Base-by-base conservation (phyloP, 1,140 invertebrate species). In the Nautilus pompilius region DNA sequence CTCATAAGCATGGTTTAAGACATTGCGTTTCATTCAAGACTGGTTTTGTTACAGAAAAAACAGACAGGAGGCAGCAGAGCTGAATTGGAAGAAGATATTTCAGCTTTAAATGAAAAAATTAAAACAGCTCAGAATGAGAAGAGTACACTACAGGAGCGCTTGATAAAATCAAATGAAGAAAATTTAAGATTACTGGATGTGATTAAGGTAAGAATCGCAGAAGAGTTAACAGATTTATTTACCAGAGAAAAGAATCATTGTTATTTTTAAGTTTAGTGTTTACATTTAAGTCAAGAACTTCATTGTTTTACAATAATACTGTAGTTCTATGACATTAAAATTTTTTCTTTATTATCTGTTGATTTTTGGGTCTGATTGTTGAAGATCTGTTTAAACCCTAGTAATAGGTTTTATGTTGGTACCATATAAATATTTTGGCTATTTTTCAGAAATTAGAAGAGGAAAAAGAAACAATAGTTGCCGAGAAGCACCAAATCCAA, bases 81-180 rank as follows among this genome's bases (percentile, higher is more conserved):
- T 17, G 55, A 17, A 17, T 30, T 60, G 24, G 62, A 69, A 48
- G 46, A 55, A 34, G 46, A 61, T 26, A 45, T 63, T 36, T 29
- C 55, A 24, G 56, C 51, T 33, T 55, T 65, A n/a, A 58, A 72
- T 28, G 62, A 60, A 34, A 63, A 70, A 57, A 65, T 75, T 51
- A 66, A 69, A 62, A 65, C 66, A 48, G 56, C 76, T 4, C 67
- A 59, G 46, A 68, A 67, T 15, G 76, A 79, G 63, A 79, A 74
- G 63, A 65, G 64, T 17, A 54, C 65, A 17, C 61, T 79, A 56
- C 65, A 71, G 48, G 70, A 80, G n/a, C 68, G 77, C 60, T 41
- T 80, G n/a, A 79, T 63, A 64, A 78, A 73, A 59, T 69, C 73
- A 48, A 77, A 78, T 65, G 76, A 80, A 65, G 75, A 79, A 69